Conservation (phyloP, 2,113 vertebrate genomes). For the Trichechus manatus region DNA sequence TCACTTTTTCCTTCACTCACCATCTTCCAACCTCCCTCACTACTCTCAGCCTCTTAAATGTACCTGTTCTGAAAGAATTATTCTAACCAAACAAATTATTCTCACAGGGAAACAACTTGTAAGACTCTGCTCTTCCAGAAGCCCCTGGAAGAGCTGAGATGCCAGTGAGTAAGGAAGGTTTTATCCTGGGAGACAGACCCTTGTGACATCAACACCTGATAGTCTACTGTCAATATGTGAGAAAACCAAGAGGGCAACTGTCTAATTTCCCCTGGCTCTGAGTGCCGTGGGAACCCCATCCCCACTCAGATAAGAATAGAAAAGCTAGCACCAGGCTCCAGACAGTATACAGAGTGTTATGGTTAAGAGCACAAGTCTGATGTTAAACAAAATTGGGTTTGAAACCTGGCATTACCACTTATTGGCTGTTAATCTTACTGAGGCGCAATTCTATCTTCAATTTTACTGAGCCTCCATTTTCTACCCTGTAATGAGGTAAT, state of each 20-base stretch:
- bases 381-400: neutral
- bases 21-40: neutral
- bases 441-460: neutral
- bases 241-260: neutral
- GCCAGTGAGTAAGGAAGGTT: neutral
- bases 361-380: neutral
- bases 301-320: neutral
- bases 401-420: neutral
- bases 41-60: neutral
- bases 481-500: neutral
- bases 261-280: neutral
- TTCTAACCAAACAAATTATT: neutral
- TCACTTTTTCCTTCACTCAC: neutral
- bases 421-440: neutral
- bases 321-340: neutral
- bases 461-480: neutral
- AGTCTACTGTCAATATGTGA: neutral
- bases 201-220: neutral
- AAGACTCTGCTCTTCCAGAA: neutral
- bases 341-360: neutral
- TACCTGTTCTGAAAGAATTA: neutral
- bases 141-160: neutral
- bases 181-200: neutral
- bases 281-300: neutral
- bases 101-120: neutral